Base-by-base conservation (phyloP, 1,140 invertebrate genomes). In the Drosophila trapezifrons region DNA sequence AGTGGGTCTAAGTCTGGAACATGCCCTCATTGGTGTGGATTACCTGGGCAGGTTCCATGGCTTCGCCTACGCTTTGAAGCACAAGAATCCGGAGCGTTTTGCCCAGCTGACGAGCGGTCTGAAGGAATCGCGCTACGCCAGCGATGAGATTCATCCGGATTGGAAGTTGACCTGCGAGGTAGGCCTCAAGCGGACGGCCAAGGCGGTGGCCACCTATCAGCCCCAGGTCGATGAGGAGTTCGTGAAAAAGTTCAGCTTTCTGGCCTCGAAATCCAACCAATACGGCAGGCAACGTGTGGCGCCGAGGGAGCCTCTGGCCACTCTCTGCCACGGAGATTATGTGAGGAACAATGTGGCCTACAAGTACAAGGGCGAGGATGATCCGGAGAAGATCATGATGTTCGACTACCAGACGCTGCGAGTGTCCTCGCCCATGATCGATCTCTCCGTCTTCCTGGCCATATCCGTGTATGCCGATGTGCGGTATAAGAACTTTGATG, bases 401-500 rank as follows among this genome's bases (percentile, higher is more conserved):
- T 92, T 92, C 27, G 91, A 92, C 75, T 89, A 91, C 55, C 91
- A 92, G 69, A 92, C 91, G 1, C 12, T 92, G 35, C 73, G 89
- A 1, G 12, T 80, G 22, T 79, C 70, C 18, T 92, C 91, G 29
- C 91, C 91, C 56, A 92, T 92, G 91, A 49, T 91, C 2, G 91
- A 92, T 63, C 70, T 92, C 0, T 42, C 62, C 1, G 54, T 90
- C 2, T 91, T 91, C 10, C 46, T 92, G 18, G 55, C 83, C 1
- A n/a, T 91, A 0, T 92, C 91, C 9, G 38, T 80, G 7, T 78
- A 73, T 38, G 73, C 72, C 0, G 78, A 83, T n/a, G 79, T 91
- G 9, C 83, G 91, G 6, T 43, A 77, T 8, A 49, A 51, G 8
- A 35, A 92, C 46, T 92, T 92, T 29, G 63, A 83, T 20, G 52